Evolutionary conservation across 2,113 vertebrate species (phyloP).

Genomic region (Solea solea): DNA sequence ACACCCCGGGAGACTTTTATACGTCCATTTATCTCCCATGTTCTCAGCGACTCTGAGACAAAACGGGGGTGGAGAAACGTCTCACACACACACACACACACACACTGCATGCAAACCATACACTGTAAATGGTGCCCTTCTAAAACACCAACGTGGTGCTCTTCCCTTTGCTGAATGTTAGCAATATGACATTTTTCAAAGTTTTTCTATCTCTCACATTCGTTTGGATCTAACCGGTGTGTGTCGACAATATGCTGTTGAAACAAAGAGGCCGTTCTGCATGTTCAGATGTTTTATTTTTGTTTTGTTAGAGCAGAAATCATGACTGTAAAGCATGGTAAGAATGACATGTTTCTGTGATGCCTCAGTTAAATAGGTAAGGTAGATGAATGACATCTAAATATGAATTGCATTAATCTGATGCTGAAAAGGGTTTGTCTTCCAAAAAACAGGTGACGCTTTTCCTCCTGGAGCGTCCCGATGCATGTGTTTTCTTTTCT

Average conservation of each 20-base stretch:
- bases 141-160: slow-evolving; percentile 51
- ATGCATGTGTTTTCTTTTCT: slow-evolving; percentile 57
- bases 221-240: slow-evolving; percentile 9
- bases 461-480: slow-evolving; percentile 34
- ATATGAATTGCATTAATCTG: slow-evolving; percentile 55
- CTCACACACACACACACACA: background rate
- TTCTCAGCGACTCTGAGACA: slow-evolving; percentile 23
- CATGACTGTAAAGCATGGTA: slow-evolving; percentile 54
- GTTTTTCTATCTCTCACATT: background rate
- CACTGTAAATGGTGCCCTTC: slow-evolving; percentile 29
- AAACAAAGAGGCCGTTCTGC: slow-evolving; percentile 39
- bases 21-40: slow-evolving; percentile 12
- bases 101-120: background rate
- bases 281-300: slow-evolving; percentile 35
- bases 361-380: slow-evolving; percentile 46
- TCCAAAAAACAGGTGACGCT: slow-evolving; percentile 24
- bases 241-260: background rate
- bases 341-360: slow-evolving; percentile 53
- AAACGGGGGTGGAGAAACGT: background rate
- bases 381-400: slow-evolving; percentile 57
- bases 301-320: slow-evolving; percentile 40
- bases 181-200: slow-evolving; percentile 34
- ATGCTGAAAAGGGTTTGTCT: slow-evolving; percentile 36
- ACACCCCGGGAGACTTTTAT: slow-evolving; percentile 6
- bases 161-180: slow-evolving; percentile 48